Evolutionary conservation across 2,888 invertebrate species (phyloP).

Genomic region (Thelaira solivaga): DNA sequence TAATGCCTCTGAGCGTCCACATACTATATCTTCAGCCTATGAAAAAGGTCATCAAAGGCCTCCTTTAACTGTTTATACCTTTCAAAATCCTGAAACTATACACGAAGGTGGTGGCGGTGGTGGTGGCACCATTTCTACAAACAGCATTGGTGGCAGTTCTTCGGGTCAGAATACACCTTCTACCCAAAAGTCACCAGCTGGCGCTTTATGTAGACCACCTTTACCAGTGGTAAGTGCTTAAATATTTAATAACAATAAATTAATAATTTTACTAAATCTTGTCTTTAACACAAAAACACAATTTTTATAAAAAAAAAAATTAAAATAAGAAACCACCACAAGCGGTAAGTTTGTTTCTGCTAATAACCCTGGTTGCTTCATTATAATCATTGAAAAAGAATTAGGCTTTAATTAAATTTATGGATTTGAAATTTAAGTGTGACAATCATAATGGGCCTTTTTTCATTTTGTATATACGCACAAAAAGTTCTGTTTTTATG

Average conservation of each 20-base stretch:
- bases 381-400: no score
- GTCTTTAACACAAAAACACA: conserved; percentile 5
- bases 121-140: conserved; percentile 36
- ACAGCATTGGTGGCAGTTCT: conserved; percentile 59
- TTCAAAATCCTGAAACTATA: conserved; percentile 85
- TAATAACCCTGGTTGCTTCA: conserved; percentile 51
- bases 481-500: no score
- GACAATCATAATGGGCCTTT: no score
- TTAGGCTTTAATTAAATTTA: no score
- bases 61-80: conserved; percentile 91
- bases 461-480: no score
- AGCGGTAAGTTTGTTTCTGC: conserved; percentile 70
- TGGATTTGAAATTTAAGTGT: no score
- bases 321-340: conserved; percentile 71
- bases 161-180: conserved; percentile 73
- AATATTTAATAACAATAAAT: neutral
- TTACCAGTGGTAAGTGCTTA: conserved; percentile 82
- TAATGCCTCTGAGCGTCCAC: conserved; percentile 88
- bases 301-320: conserved; percentile 23
- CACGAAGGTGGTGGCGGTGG: conserved; percentile 69
- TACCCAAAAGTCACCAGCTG: conserved; percentile 78
- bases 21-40: conserved; percentile 95
- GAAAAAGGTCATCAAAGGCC: conserved; percentile 91
- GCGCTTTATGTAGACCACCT: conserved; percentile 81
- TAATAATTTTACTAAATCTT: neutral